Evolutionary conservation across 1,140 invertebrate genomes (phyloP).

Genomic region (Drosophila oshimai): DNA sequence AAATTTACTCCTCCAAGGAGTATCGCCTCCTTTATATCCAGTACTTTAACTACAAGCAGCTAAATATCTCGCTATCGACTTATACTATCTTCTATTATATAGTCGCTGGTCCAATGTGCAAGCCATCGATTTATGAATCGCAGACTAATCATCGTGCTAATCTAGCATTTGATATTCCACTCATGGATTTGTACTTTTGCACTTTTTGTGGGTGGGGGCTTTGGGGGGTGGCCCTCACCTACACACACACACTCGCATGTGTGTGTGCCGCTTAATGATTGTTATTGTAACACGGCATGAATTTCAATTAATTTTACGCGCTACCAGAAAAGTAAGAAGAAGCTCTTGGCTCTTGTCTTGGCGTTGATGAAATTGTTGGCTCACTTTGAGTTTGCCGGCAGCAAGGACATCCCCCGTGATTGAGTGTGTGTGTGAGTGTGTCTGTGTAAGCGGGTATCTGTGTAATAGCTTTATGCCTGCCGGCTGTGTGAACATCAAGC

Average conservation of each 20-base stretch:
- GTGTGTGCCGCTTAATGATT: slow-evolving; percentile 77
- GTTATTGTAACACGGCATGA: slow-evolving; percentile 80
- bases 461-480: slow-evolving; percentile 80
- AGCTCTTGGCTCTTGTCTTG: slow-evolving; percentile 43
- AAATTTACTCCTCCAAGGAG: not conserved
- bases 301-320: slow-evolving; percentile 79
- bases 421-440: slow-evolving; percentile 21
- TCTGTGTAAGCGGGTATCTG: slow-evolving; percentile 25
- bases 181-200: slow-evolving; percentile 82
- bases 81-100: not conserved
- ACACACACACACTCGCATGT: slow-evolving; percentile 12
- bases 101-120: slow-evolving; percentile 17
- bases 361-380: slow-evolving; percentile 80
- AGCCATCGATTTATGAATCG: slow-evolving; percentile 67
- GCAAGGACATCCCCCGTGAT: slow-evolving; percentile 64
- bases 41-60: not conserved
- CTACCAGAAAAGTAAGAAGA: slow-evolving; percentile 65
- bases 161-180: slow-evolving; percentile 69
- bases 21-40: not conserved
- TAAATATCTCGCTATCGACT: not conserved
- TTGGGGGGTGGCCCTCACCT: slow-evolving; percentile 7
- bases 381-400: slow-evolving; percentile 80
- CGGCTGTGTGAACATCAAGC: slow-evolving; percentile 82
- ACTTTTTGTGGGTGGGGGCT: slow-evolving; percentile 61
- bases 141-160: slow-evolving; percentile 54